A percentile compares a stretch with the other conserved stretches of the same genome.
Evolutionary conservation across 2,888 invertebrate genomes (phyloP).

Genomic region (Crocallis elinguaria): DNA sequence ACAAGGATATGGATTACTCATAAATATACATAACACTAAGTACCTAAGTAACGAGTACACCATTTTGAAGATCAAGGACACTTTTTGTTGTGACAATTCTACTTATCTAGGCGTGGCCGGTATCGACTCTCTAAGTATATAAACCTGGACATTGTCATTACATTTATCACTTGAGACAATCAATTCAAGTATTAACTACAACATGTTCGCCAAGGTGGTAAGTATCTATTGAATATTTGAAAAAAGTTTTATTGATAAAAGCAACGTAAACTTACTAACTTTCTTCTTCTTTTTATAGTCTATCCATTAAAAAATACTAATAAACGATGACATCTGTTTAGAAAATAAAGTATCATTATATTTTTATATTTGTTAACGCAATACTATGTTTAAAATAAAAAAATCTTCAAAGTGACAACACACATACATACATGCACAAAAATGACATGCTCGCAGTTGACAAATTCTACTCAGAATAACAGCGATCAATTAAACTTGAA

Average conservation of each 20-base stretch:
- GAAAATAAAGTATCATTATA: too few species aligned
- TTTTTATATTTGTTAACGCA: too few species aligned
- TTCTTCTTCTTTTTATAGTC: too few species aligned
- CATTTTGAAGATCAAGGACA: conserved; percentile 80
- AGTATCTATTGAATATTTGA: conserved; percentile 43
- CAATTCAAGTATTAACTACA: conserved; percentile 59
- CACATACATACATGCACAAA: too few species aligned
- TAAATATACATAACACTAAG: conserved; percentile 45
- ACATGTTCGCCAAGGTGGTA: conserved; percentile 79
- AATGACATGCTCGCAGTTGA: too few species aligned
- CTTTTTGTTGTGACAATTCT: conserved; percentile 68
- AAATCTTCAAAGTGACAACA: too few species aligned
- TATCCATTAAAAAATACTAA: too few species aligned
- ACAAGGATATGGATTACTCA: conserved; percentile 41
- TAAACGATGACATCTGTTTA: too few species aligned
- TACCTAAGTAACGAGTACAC: conserved; percentile 58
- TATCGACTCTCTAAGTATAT: conserved; percentile 60
- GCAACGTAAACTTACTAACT: too few species aligned
- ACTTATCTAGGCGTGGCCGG: conserved; percentile 70
- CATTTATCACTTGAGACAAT: conserved; percentile 72
- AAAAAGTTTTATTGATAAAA: background rate
- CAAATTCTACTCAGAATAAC: too few species aligned
- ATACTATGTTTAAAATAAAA: too few species aligned
- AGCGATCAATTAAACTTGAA: too few species aligned
- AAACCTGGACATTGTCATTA: conserved; percentile 52